Conservation (phyloP, 2,888 invertebrate genomes). For the Crioceris asparagi region DNA sequence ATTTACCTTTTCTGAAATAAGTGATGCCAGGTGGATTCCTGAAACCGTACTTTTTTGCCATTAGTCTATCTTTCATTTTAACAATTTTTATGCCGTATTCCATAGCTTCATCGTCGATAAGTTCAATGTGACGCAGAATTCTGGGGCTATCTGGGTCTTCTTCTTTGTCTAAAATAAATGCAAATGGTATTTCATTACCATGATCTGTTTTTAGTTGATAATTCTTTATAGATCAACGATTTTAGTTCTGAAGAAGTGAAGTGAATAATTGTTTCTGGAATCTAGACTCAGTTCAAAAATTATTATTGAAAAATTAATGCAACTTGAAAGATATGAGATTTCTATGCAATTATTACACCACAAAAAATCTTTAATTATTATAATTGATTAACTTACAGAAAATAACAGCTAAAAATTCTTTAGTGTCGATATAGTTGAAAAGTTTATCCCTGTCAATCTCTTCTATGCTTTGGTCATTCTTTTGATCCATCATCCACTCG, state of each 20-base stretch:
- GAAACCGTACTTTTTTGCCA: slow-evolving; percentile 90
- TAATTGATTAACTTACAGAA: slow-evolving; percentile 61
- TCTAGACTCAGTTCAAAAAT: no score
- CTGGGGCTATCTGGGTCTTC: slow-evolving; percentile 71
- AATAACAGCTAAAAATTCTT: slow-evolving; percentile 83
- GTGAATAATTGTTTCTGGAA: no score
- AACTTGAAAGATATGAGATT: no score
- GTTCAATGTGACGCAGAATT: slow-evolving; percentile 73
- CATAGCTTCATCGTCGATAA: slow-evolving; percentile 84
- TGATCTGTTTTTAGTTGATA: no score
- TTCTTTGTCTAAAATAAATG: slow-evolving; percentile 59
- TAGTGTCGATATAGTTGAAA: slow-evolving; percentile 74
- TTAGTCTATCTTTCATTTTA: slow-evolving; percentile 75
- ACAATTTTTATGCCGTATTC: slow-evolving; percentile 88
- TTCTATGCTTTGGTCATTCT: slow-evolving; percentile 84
- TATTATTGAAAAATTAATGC: no score
- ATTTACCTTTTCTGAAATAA: slow-evolving; percentile 81
- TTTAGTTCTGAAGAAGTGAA: no score
- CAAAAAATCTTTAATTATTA: background rate
- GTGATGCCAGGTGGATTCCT: slow-evolving; percentile 84
- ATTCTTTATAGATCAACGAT: no score
- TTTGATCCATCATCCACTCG: slow-evolving; percentile 85
- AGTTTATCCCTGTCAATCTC: slow-evolving; percentile 76
- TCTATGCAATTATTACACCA: background rate
- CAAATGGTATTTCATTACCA: no score